These are phyloP conservation scores for Lamprotornis superbus DNA, from an alignment of 2,113 vertebrate species.

Conservation along the genomic window DNA sequence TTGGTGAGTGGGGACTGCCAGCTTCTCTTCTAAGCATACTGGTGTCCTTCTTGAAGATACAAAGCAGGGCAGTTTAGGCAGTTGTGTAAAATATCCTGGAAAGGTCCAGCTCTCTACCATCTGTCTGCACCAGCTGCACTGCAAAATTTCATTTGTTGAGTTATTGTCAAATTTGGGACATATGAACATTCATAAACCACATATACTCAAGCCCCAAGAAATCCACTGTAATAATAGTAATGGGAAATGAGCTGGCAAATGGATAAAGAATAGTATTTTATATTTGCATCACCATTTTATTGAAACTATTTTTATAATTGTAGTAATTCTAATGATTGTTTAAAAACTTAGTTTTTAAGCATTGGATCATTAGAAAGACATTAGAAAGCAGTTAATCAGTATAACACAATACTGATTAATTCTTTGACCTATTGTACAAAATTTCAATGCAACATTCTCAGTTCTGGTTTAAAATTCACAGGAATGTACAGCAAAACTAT, in stretches of 20 bases:
- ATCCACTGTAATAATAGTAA: not conserved
- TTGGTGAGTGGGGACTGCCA: not conserved
- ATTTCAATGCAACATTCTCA: not conserved
- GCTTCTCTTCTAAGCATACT: not conserved
- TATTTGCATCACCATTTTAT: not conserved
- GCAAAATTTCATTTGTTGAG: not conserved
- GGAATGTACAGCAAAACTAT: not conserved
- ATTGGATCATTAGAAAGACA: slow-evolving; percentile 38
- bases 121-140: not conserved
- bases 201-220: not conserved
- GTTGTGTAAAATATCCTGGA: not conserved
- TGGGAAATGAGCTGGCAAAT: not conserved
- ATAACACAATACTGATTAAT: slow-evolving; percentile 54
- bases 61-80: not conserved
- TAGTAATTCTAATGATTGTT: slow-evolving; percentile 41
- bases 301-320: not conserved
- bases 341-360: slow-evolving; percentile 49
- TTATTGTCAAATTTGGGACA: not conserved
- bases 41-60: not conserved
- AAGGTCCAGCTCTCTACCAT: not conserved
- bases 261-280: not conserved
- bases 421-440: not conserved
- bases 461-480: not conserved
- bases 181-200: not conserved
- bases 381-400: slow-evolving; percentile 66